phyloP scores from a whole-genome alignment of 2,888 invertebrate species.

The Lumbricus terrestris region DNA sequence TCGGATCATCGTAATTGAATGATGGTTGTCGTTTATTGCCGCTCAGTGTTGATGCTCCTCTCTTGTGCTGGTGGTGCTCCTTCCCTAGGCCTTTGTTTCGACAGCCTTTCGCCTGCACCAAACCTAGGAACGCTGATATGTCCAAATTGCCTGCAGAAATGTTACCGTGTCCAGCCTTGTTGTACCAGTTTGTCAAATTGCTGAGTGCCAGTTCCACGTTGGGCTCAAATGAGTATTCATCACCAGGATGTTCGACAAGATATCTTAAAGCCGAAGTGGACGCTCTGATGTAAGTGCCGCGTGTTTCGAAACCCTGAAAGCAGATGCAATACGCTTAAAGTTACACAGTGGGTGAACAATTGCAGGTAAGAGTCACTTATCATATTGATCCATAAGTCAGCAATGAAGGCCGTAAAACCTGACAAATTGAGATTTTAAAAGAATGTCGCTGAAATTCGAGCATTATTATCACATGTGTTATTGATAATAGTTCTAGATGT shows the following conservation, averaged over 20 bases:
- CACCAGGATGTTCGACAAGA: not conserved
- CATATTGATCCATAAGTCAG: too few species aligned
- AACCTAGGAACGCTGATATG: not conserved
- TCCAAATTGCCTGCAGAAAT: not conserved
- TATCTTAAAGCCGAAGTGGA: not conserved
- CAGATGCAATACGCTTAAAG: not conserved
- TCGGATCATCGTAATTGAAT: not conserved
- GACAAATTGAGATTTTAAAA: too few species aligned
- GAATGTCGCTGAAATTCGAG: too few species aligned
- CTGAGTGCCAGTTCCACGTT: not conserved
- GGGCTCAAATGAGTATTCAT: not conserved
- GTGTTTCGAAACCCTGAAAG: constrained; percentile 11
- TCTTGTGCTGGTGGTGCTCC: not conserved
- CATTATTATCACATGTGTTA: too few species aligned
- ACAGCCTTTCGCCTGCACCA: not conserved
- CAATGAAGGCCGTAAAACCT: too few species aligned
- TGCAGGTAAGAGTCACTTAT: too few species aligned
- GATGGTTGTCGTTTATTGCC: not conserved
- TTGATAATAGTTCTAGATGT: too few species aligned
- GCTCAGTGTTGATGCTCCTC: not conserved
- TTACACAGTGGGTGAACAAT: not conserved
- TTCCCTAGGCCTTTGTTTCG: not conserved
- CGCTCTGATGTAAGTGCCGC: not conserved
- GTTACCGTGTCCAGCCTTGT: not conserved
- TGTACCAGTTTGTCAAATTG: not conserved